These are phyloP conservation scores for Diabrotica undecimpunctata DNA, from an alignment of 1,140 invertebrate species.

Conservation along the genomic window DNA sequence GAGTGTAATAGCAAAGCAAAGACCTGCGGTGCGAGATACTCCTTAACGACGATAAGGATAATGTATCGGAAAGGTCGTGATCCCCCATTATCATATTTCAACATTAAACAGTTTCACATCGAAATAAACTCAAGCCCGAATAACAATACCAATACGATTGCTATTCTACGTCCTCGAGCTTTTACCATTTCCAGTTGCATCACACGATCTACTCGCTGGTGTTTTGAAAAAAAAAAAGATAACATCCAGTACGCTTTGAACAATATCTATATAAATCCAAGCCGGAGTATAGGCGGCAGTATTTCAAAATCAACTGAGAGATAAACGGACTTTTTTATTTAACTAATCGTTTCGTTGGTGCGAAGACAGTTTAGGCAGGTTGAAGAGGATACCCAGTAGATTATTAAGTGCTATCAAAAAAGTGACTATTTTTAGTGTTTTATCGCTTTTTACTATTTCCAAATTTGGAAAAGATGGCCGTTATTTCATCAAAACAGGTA, in stretches of 20 bases:
- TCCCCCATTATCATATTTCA: conserved; percentile 31
- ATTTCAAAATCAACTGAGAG: no score
- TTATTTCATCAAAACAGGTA: conserved; percentile 28
- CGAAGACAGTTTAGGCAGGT: no score
- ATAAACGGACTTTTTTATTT: no score
- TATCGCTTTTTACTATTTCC: no score
- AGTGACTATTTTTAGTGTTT: no score
- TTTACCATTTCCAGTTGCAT: conserved; percentile 24
- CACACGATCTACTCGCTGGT: conserved; percentile 13
- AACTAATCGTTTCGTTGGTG: no score
- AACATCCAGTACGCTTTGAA: conserved; percentile 16
- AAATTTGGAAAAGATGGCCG: conserved; percentile 13
- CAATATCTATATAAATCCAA: not conserved
- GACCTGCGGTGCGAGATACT: no score
- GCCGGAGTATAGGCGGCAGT: no score
- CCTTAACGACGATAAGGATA: conserved; percentile 9
- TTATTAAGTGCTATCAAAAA: no score
- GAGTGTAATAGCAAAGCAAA: no score
- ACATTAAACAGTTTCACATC: conserved; percentile 19
- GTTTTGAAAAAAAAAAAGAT: conserved; percentile 22
- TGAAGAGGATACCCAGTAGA: no score
- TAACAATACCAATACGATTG: not conserved
- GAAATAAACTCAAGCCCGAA: not conserved
- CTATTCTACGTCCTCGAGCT: conserved; percentile 16
- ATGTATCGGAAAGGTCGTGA: conserved; percentile 25